Conservation (phyloP, 1,140 invertebrate genomes). For the Drosophila chauvacae region DNA sequence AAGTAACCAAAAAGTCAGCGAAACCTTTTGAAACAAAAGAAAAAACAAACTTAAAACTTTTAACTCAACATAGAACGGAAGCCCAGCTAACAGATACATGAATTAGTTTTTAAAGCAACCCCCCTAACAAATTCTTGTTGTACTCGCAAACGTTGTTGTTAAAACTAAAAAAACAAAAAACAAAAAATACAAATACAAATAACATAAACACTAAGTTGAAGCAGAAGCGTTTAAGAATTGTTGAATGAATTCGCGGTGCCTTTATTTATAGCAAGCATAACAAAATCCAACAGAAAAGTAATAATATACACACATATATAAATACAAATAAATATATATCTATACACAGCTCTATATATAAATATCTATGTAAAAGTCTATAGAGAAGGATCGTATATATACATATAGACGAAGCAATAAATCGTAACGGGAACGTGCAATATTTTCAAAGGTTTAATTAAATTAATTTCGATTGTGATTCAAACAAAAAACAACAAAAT, state of each 20-base stretch:
- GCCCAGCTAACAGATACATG: constrained; percentile 19
- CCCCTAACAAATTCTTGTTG: constrained; percentile 52
- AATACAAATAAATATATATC: constrained; percentile 46
- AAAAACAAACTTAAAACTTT: constrained; percentile 12
- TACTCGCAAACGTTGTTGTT: constrained; percentile 67
- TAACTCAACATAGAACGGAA: background rate
- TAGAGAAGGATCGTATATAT: constrained; percentile 29
- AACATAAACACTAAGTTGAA: constrained; percentile 40
- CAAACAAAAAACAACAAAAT: constrained; percentile 35
- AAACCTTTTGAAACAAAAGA: constrained; percentile 14
- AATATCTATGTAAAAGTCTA: constrained; percentile 47
- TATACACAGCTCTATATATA: constrained; percentile 60
- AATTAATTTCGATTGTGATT: constrained; percentile 59
- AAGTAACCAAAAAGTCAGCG: constrained; percentile 39
- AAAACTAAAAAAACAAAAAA: constrained; percentile 40
- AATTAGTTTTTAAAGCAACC: constrained; percentile 38
- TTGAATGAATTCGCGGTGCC: constrained; percentile 83
- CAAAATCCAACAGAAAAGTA: constrained; percentile 53
- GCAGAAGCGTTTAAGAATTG: constrained; percentile 58
- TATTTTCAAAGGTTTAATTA: constrained; percentile 78
- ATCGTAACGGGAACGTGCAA: constrained; percentile 75
- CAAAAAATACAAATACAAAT: background rate
- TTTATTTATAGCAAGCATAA: constrained; percentile 83
- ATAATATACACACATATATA: constrained; percentile 46
- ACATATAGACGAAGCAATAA: constrained; percentile 51